A percentile compares a stretch with the other conserved stretches of the same genome.
Conservation (phyloP, 2,888 invertebrate species). For the Drosophila buzzatii region DNA sequence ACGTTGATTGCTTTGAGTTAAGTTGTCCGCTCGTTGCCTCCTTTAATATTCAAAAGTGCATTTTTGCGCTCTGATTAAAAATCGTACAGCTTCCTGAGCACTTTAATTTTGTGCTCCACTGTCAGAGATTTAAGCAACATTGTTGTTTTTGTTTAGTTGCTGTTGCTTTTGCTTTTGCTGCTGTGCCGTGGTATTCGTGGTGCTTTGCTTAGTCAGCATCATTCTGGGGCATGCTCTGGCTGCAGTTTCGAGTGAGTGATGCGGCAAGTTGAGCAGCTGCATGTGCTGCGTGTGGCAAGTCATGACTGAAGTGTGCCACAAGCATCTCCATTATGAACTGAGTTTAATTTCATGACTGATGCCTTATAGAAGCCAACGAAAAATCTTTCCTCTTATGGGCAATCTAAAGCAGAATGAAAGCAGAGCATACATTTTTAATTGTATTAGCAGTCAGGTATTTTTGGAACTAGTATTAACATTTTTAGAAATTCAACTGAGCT, state of each 20-base stretch:
- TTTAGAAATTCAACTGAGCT: too few species aligned
- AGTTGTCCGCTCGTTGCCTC: conserved; percentile 36
- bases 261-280: conserved; percentile 41
- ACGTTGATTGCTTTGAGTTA: conserved; percentile 59
- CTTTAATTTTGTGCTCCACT: conserved; percentile 49
- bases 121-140: conserved; percentile 15
- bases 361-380: background rate
- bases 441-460: background rate
- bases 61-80: conserved; percentile 53
- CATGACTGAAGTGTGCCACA: conserved; percentile 22
- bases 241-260: conserved; percentile 44
- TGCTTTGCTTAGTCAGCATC: conserved; percentile 45
- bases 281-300: conserved; percentile 38
- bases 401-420: background rate
- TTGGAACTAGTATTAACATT: background rate
- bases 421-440: background rate
- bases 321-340: conserved; percentile 31
- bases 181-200: conserved; percentile 6
- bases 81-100: conserved; percentile 28
- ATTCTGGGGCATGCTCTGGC: conserved; percentile 19
- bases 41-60: conserved; percentile 51
- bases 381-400: background rate
- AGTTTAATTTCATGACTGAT: conserved; percentile 15
- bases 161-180: background rate
- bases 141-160: conserved; percentile 11